These are phyloP conservation scores for Notoglanidium macrostoma DNA, from an alignment of 2,797 vertebrate species.

Conservation along the genomic window DNA sequence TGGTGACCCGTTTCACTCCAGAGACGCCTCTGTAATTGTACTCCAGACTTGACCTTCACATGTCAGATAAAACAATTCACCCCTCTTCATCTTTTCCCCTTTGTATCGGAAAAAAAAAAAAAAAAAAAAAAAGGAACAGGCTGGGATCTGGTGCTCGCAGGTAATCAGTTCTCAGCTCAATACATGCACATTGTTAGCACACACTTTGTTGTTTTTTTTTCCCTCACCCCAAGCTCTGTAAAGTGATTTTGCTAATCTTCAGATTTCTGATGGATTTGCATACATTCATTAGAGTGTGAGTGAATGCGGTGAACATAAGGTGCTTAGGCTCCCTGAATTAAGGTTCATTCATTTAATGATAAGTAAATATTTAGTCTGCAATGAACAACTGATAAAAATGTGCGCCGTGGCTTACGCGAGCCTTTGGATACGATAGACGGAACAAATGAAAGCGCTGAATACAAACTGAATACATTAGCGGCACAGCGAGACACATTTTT, in stretches of 20 bases:
- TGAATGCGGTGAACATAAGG: conserved; percentile 77
- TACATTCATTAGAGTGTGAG: conserved; percentile 79
- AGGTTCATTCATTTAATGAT: conserved; percentile 85
- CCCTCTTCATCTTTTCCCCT: conserved; percentile 33
- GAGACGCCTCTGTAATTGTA: conserved; percentile 29
- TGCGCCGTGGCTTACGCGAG: conserved; percentile 79
- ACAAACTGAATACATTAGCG: conserved; percentile 77
- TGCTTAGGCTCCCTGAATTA: conserved; percentile 83
- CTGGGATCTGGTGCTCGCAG: not conserved
- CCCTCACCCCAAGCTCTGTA: conserved; percentile 51
- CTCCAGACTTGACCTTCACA: conserved; percentile 45
- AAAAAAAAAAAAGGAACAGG: not conserved
- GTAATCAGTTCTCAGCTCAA: conserved; percentile 36
- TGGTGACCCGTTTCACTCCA: conserved; percentile 52
- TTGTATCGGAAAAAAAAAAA: conserved; percentile 35
- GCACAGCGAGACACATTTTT: conserved; percentile 55
- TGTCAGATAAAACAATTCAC: conserved; percentile 45
- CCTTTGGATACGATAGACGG: conserved; percentile 77
- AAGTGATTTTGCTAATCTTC: conserved; percentile 82
- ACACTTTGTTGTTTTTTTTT: not conserved
- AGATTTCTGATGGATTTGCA: conserved; percentile 85
- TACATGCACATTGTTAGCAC: conserved; percentile 27
- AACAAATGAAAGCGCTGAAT: conserved; percentile 72
- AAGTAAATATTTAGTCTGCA: conserved; percentile 85
- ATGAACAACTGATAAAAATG: conserved; percentile 86